A percentile compares a stretch with the other conserved stretches of the same genome.
phyloP scores from a whole-genome alignment of 2,888 invertebrate species.

The Gibbula magus region DNA sequence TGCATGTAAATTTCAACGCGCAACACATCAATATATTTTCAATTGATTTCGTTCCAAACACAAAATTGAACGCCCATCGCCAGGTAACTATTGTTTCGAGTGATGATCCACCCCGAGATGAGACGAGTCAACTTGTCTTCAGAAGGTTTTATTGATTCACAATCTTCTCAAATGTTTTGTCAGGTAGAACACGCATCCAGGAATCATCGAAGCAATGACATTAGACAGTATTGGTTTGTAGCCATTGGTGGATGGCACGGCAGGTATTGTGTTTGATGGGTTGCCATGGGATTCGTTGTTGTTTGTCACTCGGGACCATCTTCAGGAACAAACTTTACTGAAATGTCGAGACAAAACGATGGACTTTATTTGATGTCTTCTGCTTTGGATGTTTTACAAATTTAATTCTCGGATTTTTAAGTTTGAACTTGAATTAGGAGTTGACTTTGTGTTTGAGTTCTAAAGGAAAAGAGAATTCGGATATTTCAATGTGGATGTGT shows the following conservation, averaged over 20 bases:
- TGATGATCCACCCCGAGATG: background rate
- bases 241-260: background rate
- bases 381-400: too few relatives aligned
- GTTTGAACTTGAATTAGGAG: too few relatives aligned
- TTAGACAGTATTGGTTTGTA: background rate
- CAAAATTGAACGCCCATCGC: background rate
- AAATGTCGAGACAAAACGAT: too few relatives aligned
- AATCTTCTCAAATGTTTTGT: constrained; percentile 4
- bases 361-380: too few relatives aligned
- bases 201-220: background rate
- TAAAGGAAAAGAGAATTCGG: too few relatives aligned
- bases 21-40: background rate
- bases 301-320: background rate
- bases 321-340: too few relatives aligned
- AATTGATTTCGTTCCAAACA: background rate
- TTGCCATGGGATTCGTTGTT: background rate
- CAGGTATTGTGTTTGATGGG: background rate
- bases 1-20: background rate
- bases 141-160: background rate
- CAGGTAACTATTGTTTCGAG: background rate
- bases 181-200: background rate
- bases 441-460: too few relatives aligned
- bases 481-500: too few relatives aligned
- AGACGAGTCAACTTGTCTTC: background rate
- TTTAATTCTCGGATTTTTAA: too few relatives aligned